Conservation (phyloP, 2,797 vertebrate species). For the Mormyrus hasselquistii region DNA sequence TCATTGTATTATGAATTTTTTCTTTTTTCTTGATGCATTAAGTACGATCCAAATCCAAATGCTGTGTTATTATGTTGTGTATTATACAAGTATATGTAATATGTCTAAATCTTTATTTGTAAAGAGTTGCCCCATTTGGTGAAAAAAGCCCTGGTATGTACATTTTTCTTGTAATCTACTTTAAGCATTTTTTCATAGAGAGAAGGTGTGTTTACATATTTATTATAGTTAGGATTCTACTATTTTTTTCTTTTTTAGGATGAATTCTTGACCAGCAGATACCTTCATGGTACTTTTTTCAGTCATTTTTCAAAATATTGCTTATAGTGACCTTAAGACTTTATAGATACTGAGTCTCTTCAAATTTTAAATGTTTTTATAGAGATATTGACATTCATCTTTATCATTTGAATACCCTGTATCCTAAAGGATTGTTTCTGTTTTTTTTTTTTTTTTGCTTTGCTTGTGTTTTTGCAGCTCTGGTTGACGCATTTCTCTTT, state of each 20-base stretch:
- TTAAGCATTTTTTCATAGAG: neutral
- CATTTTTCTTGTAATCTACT: neutral
- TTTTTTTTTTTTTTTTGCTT: neutral
- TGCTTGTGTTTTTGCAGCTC: conserved; percentile 42
- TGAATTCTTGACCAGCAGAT: conserved; percentile 61
- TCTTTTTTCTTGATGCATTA: neutral
- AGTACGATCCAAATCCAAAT: neutral
- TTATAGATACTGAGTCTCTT: neutral
- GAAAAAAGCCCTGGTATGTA: conserved; percentile 63
- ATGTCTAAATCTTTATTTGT: conserved; percentile 37
- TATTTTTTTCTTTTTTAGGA: conserved; percentile 49
- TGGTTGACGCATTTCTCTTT: conserved; percentile 65
- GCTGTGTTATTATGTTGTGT: neutral
- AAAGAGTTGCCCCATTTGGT: conserved; percentile 62
- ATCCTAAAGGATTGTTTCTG: neutral
- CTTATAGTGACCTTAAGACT: neutral
- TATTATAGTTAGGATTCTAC: neutral
- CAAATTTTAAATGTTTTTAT: neutral
- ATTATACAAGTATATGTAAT: neutral
- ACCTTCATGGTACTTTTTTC: conserved; percentile 62
- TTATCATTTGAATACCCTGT: neutral
- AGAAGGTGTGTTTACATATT: neutral
- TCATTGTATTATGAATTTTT: neutral
- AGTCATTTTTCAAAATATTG: neutral
- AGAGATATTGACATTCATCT: neutral